Evolutionary conservation across 2,113 vertebrate genomes (phyloP).

Genomic region (Orthonyx spaldingii): DNA sequence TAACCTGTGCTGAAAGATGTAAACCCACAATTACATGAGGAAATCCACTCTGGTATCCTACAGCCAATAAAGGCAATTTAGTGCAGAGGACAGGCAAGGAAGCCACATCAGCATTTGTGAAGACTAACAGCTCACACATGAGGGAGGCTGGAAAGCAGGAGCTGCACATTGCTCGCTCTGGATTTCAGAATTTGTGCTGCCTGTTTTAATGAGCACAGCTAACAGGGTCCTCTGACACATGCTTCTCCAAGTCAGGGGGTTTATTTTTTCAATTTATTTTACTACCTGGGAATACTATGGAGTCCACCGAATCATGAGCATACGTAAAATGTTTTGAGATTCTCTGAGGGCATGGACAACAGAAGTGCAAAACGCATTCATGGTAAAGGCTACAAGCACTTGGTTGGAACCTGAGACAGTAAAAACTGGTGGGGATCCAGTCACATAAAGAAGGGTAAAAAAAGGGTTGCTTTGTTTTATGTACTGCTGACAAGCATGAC

Average conservation of each 20-base stretch:
- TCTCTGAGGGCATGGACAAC: not conserved
- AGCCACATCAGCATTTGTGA: not conserved
- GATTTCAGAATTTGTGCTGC: not conserved
- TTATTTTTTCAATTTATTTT: not conserved
- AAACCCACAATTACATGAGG: not conserved
- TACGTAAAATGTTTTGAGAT: not conserved
- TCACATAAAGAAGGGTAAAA: not conserved
- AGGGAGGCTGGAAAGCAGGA: not conserved
- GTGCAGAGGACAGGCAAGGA: not conserved
- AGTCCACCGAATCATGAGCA: not conserved
- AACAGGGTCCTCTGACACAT: not conserved
- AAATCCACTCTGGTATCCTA: not conserved
- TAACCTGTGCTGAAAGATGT: not conserved
- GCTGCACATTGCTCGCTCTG: accelerated
- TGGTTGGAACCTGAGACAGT: not conserved
- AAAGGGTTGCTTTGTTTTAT: not conserved
- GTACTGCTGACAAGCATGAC: not conserved
- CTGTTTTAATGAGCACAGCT: not conserved
- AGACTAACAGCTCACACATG: not conserved
- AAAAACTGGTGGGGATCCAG: not conserved
- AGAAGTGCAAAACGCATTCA: not conserved
- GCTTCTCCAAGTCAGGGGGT: not conserved
- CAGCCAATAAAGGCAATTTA: not conserved
- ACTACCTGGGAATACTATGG: not conserved
- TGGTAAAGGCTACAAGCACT: not conserved